Evolutionary conservation across 2,888 invertebrate species (phyloP).

Genomic region (Lottia scabra): DNA sequence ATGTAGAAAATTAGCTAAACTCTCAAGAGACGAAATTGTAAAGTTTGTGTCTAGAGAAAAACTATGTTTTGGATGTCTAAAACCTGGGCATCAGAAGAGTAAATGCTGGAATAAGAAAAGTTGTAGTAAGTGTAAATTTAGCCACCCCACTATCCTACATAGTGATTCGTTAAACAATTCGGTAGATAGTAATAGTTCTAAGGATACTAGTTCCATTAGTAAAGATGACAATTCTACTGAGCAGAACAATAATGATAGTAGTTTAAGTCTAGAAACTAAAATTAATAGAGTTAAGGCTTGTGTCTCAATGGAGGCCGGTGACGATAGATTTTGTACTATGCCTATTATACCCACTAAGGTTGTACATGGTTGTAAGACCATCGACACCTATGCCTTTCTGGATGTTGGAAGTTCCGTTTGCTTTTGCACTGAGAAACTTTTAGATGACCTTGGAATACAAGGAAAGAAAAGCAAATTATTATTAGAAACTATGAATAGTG

Average conservation of each 20-base stretch:
- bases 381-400: slow-evolving; percentile 18
- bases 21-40: background rate
- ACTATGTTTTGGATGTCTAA: slow-evolving; percentile 19
- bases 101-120: slow-evolving; percentile 2
- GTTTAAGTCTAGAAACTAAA: too few relatives aligned
- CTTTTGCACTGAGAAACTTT: slow-evolving; percentile 13
- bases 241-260: too few relatives aligned
- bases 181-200: too few relatives aligned
- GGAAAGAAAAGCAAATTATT: slow-evolving; percentile 10
- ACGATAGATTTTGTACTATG: slow-evolving; percentile 16
- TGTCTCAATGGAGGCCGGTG: background rate
- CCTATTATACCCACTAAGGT: slow-evolving; percentile 19
- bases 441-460: background rate
- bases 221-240: too few relatives aligned
- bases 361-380: background rate
- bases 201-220: too few relatives aligned
- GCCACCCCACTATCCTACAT: slow-evolving; percentile 16
- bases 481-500: slow-evolving; percentile 14
- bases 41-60: background rate
- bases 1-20: too few relatives aligned
- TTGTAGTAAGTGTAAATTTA: slow-evolving; percentile 11
- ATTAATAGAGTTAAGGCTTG: background rate
- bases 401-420: slow-evolving; percentile 17
- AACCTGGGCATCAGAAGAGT: background rate
- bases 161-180: background rate